Evolutionary conservation across 2,888 invertebrate species (phyloP).

Genomic region (Eulithis prunata): DNA sequence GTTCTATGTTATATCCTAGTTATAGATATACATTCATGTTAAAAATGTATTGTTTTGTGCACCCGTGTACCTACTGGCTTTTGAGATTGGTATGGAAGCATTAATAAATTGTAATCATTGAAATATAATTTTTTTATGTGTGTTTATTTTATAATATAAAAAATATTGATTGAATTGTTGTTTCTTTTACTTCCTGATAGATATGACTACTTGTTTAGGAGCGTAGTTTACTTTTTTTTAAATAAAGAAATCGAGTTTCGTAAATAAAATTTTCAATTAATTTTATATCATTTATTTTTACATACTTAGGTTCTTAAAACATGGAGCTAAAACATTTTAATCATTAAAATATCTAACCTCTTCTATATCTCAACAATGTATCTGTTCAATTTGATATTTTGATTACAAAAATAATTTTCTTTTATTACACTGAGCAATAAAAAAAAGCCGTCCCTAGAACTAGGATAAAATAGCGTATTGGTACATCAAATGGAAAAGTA

Average conservation of each 20-base stretch:
- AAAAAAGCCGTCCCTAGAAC: conserved; percentile 42
- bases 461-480: conserved; percentile 34
- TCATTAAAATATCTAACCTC: conserved; percentile 70
- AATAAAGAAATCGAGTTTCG: no score
- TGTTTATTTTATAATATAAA: conserved; percentile 76
- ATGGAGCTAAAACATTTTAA: conserved; percentile 78
- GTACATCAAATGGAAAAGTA: conserved; percentile 14
- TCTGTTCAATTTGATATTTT: conserved; percentile 57
- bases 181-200: conserved; percentile 35
- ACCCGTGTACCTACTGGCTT: conserved; percentile 30
- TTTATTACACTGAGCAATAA: conserved; percentile 52
- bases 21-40: conserved; percentile 43
- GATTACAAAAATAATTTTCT: conserved; percentile 78
- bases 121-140: conserved; percentile 52
- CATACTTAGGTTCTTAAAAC: conserved; percentile 72
- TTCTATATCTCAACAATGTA: conserved; percentile 64
- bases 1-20: conserved; percentile 26
- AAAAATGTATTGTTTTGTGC: conserved; percentile 38
- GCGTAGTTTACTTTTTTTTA: no score
- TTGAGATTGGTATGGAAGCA: conserved; percentile 51
- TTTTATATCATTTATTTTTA: conserved; percentile 70
- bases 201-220: no score
- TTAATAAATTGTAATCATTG: conserved; percentile 54
- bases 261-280: conserved; percentile 36
- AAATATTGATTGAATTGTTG: conserved; percentile 44